Evolutionary conservation across 1,140 invertebrate species (phyloP).

Genomic region (Trissolcus basalis): DNA sequence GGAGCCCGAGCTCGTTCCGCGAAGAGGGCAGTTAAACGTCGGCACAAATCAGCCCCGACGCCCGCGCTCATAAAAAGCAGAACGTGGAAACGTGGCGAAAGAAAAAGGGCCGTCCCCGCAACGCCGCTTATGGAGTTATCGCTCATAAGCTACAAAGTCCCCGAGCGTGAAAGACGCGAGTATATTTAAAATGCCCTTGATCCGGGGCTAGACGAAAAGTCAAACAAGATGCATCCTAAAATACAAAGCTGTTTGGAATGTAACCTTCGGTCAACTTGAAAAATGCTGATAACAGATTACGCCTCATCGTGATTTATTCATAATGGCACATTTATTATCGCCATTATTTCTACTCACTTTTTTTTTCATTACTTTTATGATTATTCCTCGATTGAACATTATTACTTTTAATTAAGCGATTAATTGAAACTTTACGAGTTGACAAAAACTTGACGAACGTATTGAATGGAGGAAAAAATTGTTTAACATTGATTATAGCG

Average conservation of each 20-base stretch:
- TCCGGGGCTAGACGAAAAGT: slow-evolving; percentile 1
- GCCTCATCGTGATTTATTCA: too few relatives aligned
- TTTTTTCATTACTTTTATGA: not conserved
- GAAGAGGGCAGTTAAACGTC: slow-evolving; percentile 45
- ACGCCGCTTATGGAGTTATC: slow-evolving; percentile 39
- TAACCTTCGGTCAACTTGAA: slow-evolving; percentile 36
- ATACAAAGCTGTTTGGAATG: slow-evolving; percentile 13
- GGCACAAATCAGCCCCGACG: slow-evolving; percentile 42
- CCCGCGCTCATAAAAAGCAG: slow-evolving; percentile 23
- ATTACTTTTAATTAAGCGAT: too few relatives aligned
- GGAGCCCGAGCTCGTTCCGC: slow-evolving; percentile 14
- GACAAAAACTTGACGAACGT: too few relatives aligned
- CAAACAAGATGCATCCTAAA: not conserved
- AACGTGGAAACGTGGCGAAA: slow-evolving; percentile 38
- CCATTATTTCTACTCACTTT: too few relatives aligned
- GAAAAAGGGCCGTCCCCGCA: slow-evolving; percentile 33
- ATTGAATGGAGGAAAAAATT: slow-evolving; percentile 23
- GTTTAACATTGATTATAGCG: too few relatives aligned
- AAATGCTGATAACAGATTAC: too few relatives aligned
- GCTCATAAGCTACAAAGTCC: slow-evolving; percentile 37
- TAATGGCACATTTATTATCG: too few relatives aligned
- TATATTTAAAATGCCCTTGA: slow-evolving; percentile 32
- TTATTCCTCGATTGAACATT: too few relatives aligned
- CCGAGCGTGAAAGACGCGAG: slow-evolving; percentile 30
- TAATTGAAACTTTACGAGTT: too few relatives aligned